Evolutionary conservation across 1,140 invertebrate species (phyloP).

Genomic region (Leguminivora glycinivorella): DNA sequence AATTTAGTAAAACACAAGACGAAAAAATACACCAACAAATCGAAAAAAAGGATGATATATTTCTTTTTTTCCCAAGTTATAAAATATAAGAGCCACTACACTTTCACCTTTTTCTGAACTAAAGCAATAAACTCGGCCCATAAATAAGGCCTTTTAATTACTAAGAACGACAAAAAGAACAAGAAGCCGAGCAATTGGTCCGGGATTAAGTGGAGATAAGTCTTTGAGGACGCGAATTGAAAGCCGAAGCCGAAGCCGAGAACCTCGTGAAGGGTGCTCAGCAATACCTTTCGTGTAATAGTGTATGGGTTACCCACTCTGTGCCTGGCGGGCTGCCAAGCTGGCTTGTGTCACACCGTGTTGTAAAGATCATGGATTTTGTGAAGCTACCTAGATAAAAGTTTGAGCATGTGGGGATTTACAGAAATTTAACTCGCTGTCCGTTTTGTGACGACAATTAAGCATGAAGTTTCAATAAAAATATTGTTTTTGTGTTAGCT

Average conservation of each 20-base stretch:
- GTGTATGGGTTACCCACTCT: slow-evolving; percentile 2
- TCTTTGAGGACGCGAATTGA: slow-evolving; percentile 3
- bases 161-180: neutral
- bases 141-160: slow-evolving; percentile 5
- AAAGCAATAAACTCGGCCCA: neutral
- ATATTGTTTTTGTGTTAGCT: too few species aligned
- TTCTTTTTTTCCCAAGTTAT: neutral
- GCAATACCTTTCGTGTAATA: slow-evolving; percentile 12
- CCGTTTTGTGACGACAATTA: too few species aligned
- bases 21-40: neutral
- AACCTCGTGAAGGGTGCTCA: slow-evolving; percentile 5
- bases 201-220: slow-evolving; percentile 8
- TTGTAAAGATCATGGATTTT: too few species aligned
- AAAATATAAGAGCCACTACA: neutral
- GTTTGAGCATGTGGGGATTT: too few species aligned
- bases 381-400: too few species aligned
- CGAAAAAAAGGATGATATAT: neutral
- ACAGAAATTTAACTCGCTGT: too few species aligned
- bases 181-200: slow-evolving; percentile 4
- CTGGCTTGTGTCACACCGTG: neutral
- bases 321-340: slow-evolving; percentile 3
- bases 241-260: slow-evolving; percentile 2
- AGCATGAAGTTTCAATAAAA: too few species aligned
- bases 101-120: neutral
- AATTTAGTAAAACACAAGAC: neutral